Conservation (phyloP, 2,797 vertebrate species). For the Hylomyscus alleni region DNA sequence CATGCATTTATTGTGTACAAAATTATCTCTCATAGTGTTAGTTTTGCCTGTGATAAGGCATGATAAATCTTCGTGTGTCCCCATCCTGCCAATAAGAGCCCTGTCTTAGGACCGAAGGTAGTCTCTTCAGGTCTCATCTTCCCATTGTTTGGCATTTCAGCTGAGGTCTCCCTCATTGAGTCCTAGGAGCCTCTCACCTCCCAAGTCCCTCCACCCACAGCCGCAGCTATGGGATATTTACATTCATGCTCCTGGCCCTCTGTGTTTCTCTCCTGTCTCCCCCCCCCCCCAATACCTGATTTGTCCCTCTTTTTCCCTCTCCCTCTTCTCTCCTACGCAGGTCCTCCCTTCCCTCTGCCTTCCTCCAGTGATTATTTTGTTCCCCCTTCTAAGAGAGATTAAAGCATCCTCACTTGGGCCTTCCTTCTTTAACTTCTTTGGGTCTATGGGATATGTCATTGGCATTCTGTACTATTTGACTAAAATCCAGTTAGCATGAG, state of each 20-base stretch:
- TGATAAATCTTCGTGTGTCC: background rate
- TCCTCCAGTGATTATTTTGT: background rate
- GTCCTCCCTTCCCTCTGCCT: background rate
- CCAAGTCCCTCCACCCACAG: background rate
- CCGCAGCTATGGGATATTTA: background rate
- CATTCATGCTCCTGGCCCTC: background rate
- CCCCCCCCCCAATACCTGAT: background rate
- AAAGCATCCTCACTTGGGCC: background rate
- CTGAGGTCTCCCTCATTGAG: background rate
- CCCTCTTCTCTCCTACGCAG: background rate
- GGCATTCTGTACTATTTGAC: background rate
- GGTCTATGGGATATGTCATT: background rate
- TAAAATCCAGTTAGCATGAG: background rate
- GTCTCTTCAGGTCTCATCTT: background rate
- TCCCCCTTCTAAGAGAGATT: background rate
- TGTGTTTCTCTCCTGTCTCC: background rate
- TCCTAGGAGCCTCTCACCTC: background rate
- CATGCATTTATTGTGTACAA: background rate
- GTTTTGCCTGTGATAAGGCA: background rate
- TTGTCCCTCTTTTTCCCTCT: background rate
- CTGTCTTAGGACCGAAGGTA: background rate
- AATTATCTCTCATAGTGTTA: background rate
- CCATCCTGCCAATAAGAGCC: background rate
- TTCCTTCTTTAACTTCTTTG: background rate
- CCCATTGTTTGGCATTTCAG: background rate